phyloP scores from a whole-genome alignment of 2,888 invertebrate genomes.

The Heteromurus nitidus region DNA sequence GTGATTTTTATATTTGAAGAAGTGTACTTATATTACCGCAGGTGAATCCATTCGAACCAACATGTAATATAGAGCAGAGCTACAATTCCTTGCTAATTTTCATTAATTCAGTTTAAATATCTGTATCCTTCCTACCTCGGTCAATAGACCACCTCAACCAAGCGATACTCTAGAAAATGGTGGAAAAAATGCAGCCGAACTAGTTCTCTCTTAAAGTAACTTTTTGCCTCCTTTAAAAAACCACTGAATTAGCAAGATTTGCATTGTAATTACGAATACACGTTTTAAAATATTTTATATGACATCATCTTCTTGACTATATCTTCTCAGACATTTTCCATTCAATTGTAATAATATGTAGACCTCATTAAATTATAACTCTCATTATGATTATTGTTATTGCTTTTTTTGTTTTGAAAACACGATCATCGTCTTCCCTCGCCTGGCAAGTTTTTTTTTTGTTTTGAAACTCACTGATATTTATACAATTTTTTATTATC shows the following conservation, averaged over 20 bases:
- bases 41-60: too few relatives aligned
- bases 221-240: slow-evolving; percentile 35
- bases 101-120: too few relatives aligned
- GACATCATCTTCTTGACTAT: slow-evolving; percentile 58
- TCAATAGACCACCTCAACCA: too few relatives aligned
- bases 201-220: slow-evolving; percentile 39
- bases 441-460: slow-evolving; percentile 39
- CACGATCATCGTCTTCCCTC: slow-evolving; percentile 20
- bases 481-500: slow-evolving; percentile 25
- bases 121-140: too few relatives aligned
- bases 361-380: slow-evolving; percentile 60
- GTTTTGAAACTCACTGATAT: neutral
- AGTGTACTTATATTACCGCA: too few relatives aligned
- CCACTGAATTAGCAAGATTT: slow-evolving; percentile 34
- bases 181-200: slow-evolving; percentile 45
- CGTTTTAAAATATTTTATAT: slow-evolving; percentile 45
- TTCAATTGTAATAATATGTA: slow-evolving; percentile 32
- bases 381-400: slow-evolving; percentile 59
- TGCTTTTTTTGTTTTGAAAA: slow-evolving; percentile 35
- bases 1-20: too few relatives aligned
- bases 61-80: too few relatives aligned
- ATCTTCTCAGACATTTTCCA: slow-evolving; percentile 4
- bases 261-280: slow-evolving; percentile 42
- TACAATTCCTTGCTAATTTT: too few relatives aligned
- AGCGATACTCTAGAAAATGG: too few relatives aligned